These are phyloP conservation scores for Pollenia angustigena DNA, from an alignment of 2,888 invertebrate species.

Conservation along the genomic window DNA sequence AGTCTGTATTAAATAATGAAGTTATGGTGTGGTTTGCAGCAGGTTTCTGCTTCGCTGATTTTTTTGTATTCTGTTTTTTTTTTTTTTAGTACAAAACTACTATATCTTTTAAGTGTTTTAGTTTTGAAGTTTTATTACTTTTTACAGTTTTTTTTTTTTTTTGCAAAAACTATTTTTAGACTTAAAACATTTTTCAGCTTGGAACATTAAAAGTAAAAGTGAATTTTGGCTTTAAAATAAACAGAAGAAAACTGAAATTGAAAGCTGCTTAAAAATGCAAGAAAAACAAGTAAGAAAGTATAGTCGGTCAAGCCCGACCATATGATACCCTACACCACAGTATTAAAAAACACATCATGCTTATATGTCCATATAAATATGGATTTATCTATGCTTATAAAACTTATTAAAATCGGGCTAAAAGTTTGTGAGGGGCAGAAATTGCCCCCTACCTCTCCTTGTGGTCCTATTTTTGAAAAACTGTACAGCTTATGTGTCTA, in stretches of 20 bases:
- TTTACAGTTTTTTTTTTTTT: slow-evolving; percentile 51
- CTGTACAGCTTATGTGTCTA: too few relatives aligned
- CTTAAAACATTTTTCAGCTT: not conserved
- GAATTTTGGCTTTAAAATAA: not conserved
- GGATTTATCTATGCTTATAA: too few relatives aligned
- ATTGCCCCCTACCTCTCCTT: too few relatives aligned
- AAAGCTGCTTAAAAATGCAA: not conserved
- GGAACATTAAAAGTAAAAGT: slow-evolving; percentile 60
- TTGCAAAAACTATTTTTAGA: slow-evolving; percentile 39
- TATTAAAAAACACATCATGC: too few relatives aligned
- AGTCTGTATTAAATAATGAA: slow-evolving; percentile 73
- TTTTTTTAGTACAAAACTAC: slow-evolving; percentile 36
- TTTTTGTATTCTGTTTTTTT: slow-evolving; percentile 49
- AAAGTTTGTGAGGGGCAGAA: too few relatives aligned
- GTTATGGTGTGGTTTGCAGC: slow-evolving; percentile 73
- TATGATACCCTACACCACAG: too few relatives aligned
- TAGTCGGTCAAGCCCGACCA: too few relatives aligned
- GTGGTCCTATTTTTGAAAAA: too few relatives aligned
- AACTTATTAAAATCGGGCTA: too few relatives aligned
- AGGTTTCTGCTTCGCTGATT: slow-evolving; percentile 74
- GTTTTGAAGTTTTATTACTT: slow-evolving; percentile 26
- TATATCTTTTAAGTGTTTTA: slow-evolving; percentile 25
- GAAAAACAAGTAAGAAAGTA: too few relatives aligned
- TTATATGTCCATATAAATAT: too few relatives aligned
- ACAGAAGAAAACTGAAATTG: not conserved